Evolutionary conservation across 2,797 vertebrate species (phyloP).

Genomic region (Scomberomorus guttatus): DNA sequence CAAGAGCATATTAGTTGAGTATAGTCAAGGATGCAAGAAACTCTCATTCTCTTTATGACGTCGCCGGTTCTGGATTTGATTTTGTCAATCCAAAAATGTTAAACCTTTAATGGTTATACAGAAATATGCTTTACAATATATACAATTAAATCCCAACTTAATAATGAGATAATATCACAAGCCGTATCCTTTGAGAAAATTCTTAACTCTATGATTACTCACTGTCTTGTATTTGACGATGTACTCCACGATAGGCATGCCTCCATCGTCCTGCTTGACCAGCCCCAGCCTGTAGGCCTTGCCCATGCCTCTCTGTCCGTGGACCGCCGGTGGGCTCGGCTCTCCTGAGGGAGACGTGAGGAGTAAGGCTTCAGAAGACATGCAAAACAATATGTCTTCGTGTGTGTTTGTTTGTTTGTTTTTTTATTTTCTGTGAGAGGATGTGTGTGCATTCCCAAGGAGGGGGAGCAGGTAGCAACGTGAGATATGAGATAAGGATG

Average conservation of each 20-base stretch:
- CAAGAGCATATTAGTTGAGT: too few relatives aligned
- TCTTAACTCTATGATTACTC: slow-evolving; percentile 76
- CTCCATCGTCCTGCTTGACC: slow-evolving; percentile 97
- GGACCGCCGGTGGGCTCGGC: slow-evolving; percentile 95
- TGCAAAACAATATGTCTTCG: slow-evolving; percentile 30
- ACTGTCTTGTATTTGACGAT: slow-evolving; percentile 98
- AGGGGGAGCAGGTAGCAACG: slow-evolving; percentile 62
- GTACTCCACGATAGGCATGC: slow-evolving; percentile 98
- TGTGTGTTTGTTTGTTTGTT: slow-evolving; percentile 3
- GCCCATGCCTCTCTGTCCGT: slow-evolving; percentile 93
- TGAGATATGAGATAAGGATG: slow-evolving; percentile 65
- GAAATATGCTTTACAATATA: too few relatives aligned
- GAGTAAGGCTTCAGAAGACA: slow-evolving; percentile 15
- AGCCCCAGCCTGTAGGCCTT: slow-evolving; percentile 96
- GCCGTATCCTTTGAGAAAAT: too few relatives aligned
- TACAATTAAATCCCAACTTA: too few relatives aligned
- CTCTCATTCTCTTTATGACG: too few relatives aligned
- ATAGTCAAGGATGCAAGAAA: too few relatives aligned
- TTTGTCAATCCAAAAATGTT: too few relatives aligned
- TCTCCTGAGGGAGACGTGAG: slow-evolving; percentile 86
- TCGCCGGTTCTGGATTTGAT: too few relatives aligned
- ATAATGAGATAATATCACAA: too few relatives aligned
- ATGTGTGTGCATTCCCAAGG: slow-evolving; percentile 11
- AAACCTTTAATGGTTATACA: too few relatives aligned
- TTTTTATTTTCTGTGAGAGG: neutral